These are phyloP conservation scores for Globodera rostochiensis DNA, from an alignment of 1,140 invertebrate genomes.

Conservation along the genomic window DNA sequence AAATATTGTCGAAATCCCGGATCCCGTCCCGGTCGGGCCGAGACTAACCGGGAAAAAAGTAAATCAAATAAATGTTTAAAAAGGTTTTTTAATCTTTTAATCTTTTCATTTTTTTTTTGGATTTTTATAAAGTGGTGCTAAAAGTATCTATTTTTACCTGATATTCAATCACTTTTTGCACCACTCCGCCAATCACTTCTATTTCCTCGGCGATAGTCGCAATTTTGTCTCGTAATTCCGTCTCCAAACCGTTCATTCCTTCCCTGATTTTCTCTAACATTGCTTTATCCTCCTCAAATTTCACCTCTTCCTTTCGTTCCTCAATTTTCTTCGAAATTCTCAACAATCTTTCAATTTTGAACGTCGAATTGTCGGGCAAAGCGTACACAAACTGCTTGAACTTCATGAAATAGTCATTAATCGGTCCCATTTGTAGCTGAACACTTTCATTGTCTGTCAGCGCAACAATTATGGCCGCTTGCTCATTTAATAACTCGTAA, in stretches of 20 bases:
- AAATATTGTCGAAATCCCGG: too few relatives aligned
- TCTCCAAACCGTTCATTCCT: background rate
- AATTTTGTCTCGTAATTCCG: background rate
- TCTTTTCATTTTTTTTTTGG: too few relatives aligned
- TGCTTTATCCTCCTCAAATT: background rate
- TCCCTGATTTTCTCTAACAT: background rate
- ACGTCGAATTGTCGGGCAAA: background rate
- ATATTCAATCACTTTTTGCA: background rate
- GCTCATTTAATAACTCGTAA: background rate
- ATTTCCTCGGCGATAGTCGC: too few relatives aligned
- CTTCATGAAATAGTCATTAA: background rate
- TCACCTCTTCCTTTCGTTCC: background rate
- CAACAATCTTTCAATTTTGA: background rate
- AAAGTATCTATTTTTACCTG: background rate
- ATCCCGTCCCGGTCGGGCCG: too few relatives aligned
- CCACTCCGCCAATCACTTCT: background rate
- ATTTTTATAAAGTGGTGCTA: too few relatives aligned
- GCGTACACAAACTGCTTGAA: background rate
- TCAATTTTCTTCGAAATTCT: background rate
- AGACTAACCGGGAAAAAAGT: too few relatives aligned
- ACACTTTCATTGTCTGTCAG: background rate
- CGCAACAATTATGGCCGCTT: background rate
- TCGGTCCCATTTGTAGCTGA: background rate
- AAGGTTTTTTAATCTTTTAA: too few relatives aligned
- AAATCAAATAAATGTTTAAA: too few relatives aligned